Evolutionary conservation across 2,888 invertebrate species (phyloP).

Genomic region (Xestoiulus laeticollis): DNA sequence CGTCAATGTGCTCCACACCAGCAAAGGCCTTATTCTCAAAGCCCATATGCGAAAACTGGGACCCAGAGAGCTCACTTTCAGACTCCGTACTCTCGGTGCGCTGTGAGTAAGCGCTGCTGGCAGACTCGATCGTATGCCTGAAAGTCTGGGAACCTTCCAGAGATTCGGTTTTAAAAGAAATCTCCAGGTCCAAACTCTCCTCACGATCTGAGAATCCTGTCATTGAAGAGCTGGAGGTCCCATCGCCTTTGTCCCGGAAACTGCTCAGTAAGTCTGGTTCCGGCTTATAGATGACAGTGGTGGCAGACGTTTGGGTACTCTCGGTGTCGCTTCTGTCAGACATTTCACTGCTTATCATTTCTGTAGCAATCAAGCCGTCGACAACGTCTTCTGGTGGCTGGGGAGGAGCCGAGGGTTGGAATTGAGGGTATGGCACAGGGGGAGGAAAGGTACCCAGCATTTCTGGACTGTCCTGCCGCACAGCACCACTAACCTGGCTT

Average conservation of each 20-base stretch:
- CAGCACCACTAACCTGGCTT: slow-evolving; percentile 10
- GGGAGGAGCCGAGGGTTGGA: slow-evolving; percentile 48
- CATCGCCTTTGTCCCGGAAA: slow-evolving; percentile 22
- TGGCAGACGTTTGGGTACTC: slow-evolving; percentile 53
- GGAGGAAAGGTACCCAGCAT: background rate
- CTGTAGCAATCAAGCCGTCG: background rate
- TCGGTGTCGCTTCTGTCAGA: slow-evolving; percentile 55
- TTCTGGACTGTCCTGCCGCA: background rate
- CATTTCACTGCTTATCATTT: slow-evolving; percentile 38
- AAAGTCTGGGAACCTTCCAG: background rate
- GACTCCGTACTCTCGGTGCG: slow-evolving; percentile 54
- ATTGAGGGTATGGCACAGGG: background rate
- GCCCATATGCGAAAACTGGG: slow-evolving; percentile 62
- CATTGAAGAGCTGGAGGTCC: slow-evolving; percentile 45
- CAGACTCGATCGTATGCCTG: background rate
- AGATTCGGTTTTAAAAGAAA: slow-evolving; percentile 39
- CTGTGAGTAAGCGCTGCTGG: background rate
- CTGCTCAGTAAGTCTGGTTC: slow-evolving; percentile 7
- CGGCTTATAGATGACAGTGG: slow-evolving; percentile 51
- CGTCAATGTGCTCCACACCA: slow-evolving; percentile 60
- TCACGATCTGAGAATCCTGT: slow-evolving; percentile 52
- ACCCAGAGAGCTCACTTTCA: slow-evolving; percentile 28
- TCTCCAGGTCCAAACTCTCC: slow-evolving; percentile 53
- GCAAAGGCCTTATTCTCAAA: slow-evolving; percentile 65
- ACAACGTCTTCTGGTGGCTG: background rate